Evolutionary conservation across 1,140 invertebrate genomes (phyloP).

Genomic region (Bombus vancouverensis): DNA sequence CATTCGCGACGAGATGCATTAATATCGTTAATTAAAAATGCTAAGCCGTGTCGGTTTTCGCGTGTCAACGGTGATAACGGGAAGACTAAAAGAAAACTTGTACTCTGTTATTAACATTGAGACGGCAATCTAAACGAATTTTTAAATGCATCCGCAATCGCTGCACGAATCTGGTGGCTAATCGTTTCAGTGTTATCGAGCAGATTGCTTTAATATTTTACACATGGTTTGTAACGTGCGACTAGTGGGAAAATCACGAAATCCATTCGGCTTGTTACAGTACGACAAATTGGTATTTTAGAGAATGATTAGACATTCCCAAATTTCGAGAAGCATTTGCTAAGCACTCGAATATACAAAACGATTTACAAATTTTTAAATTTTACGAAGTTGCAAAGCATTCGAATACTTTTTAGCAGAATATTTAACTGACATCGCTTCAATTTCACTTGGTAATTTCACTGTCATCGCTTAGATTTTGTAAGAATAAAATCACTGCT

Average conservation of each 20-base stretch:
- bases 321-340: too few relatives aligned
- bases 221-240: not conserved
- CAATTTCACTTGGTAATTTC: not conserved
- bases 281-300: too few relatives aligned
- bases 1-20: slow-evolving; percentile 23
- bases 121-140: not conserved
- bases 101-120: slow-evolving; percentile 5
- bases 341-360: too few relatives aligned
- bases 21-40: slow-evolving; percentile 66
- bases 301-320: too few relatives aligned
- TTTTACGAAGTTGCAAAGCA: too few relatives aligned
- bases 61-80: slow-evolving; percentile 14
- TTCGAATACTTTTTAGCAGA: too few relatives aligned
- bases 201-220: not conserved
- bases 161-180: not conserved
- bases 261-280: not conserved
- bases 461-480: not conserved
- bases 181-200: not conserved
- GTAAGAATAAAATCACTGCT: not conserved
- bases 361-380: too few relatives aligned
- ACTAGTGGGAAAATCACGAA: not conserved
- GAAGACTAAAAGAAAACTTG: too few relatives aligned
- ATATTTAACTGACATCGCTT: not conserved
- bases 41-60: slow-evolving; percentile 10
- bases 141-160: not conserved